Evolutionary conservation across 2,113 vertebrate genomes (phyloP), one percentile per base, ranked within the genome.

Genomic region (Calidris pugnax): DNA sequence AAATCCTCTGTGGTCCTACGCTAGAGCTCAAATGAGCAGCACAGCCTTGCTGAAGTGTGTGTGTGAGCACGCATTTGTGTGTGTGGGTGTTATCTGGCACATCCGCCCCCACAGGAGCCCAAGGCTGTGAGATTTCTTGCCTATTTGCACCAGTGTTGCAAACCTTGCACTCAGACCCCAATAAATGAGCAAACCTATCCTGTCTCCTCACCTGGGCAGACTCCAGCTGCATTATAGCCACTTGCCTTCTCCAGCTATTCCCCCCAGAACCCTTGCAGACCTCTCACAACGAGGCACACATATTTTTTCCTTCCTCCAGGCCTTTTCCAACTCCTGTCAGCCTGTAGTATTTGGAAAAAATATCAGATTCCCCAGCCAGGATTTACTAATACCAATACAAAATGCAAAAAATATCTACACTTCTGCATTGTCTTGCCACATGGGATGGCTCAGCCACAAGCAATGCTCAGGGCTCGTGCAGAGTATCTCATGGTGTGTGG

Each of bases 301-400:
- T 22, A 21, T 14, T 47, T 75, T 78, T 91, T 45, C 57, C 33
- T 80, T 7, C 47, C 59, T 84, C 39, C 43, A 79, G 67, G 68
- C 35, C 12, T 89, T 91, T 60, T 53, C 82, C 83, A 67, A 69
- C 87, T 95, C 85, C 85, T 94, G 81, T 95, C 86, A 96, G n/a
- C 41, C 41, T 55, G 14, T 1, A 57, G 21, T 41, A 28, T 24
- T 43, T 69, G 62, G 73, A 30, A 79, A 93, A 93, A 72, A 76
- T 9, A 78, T 6, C 26, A 67, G 32, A 89, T 84, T 74, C 51
- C 37, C 51, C 71, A 33, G 63, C 11, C 11, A 67, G 41, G 66
- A 71, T 67, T 90, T 67, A 86, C 41, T 50, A n/a, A 81, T 41
- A 51, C n/a, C 57, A 55, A 26, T 10, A 45, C 5, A 80, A 91